A percentile compares a stretch with the other conserved stretches of the same genome.
phyloP scores from a whole-genome alignment of 2,113 vertebrate genomes.

The Opisthocomus hoazin region DNA sequence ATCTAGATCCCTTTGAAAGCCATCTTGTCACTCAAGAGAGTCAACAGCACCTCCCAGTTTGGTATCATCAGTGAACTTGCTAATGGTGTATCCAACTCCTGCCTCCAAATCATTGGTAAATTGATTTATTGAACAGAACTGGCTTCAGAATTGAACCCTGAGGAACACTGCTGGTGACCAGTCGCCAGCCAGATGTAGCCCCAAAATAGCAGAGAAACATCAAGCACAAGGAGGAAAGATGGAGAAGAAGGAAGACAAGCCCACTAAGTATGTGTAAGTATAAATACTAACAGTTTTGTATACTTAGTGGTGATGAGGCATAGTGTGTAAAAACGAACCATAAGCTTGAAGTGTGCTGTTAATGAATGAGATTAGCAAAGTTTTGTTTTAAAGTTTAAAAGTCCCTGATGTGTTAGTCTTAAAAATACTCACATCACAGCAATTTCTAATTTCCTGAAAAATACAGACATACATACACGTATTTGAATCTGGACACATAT shows the following conservation, averaged over 20 bases:
- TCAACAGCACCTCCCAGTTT: too few relatives aligned
- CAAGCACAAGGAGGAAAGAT: not conserved
- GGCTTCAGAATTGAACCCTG: not conserved
- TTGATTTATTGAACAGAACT: not conserved
- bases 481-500: not conserved
- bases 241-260: not conserved
- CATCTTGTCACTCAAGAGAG: too few relatives aligned
- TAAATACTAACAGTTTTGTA: not conserved
- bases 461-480: not conserved
- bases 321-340: not conserved
- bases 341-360: not conserved
- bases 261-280: not conserved
- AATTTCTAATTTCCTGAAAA: not conserved
- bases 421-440: not conserved
- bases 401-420: not conserved
- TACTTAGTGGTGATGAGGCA: not conserved
- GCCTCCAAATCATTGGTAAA: too few relatives aligned
- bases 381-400: not conserved
- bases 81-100: too few relatives aligned
- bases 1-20: too few relatives aligned
- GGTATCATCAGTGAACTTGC: too few relatives aligned
- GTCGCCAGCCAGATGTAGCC: not conserved
- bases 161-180: not conserved
- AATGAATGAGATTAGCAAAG: not conserved
- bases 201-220: not conserved